phyloP scores from a whole-genome alignment of 2,888 invertebrate species.

The Hemaris fuciformis region DNA sequence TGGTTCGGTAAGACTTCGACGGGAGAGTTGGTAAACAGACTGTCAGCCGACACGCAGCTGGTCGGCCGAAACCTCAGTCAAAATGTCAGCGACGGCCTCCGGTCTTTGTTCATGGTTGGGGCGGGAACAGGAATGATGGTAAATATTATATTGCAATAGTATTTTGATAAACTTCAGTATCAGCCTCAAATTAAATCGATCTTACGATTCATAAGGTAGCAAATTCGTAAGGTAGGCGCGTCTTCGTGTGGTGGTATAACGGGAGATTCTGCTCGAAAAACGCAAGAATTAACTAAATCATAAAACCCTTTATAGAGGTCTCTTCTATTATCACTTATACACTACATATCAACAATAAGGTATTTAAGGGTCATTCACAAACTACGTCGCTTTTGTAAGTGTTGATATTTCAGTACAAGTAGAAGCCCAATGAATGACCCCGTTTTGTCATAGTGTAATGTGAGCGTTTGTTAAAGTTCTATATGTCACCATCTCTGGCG shows the following conservation, averaged over 20 bases:
- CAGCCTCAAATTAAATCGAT: too few relatives aligned
- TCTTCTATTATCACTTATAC: too few relatives aligned
- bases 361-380: not conserved
- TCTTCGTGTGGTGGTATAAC: not conserved
- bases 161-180: too few relatives aligned
- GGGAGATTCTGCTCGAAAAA: too few relatives aligned
- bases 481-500: slow-evolving; percentile 94
- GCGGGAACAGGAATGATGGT: slow-evolving; percentile 98
- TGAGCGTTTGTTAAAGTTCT: slow-evolving; percentile 82
- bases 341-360: not conserved
- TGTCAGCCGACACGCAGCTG: slow-evolving; percentile 94
- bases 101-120: slow-evolving; percentile 92
- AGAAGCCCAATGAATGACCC: too few relatives aligned
- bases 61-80: slow-evolving; percentile 95
- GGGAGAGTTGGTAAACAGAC: slow-evolving; percentile 94
- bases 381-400: not conserved
- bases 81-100: slow-evolving; percentile 96
- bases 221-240: too few relatives aligned
- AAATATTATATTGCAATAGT: slow-evolving; percentile 23
- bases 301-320: too few relatives aligned
- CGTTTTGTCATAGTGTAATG: too few relatives aligned
- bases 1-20: slow-evolving; percentile 96
- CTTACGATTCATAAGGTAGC: too few relatives aligned
- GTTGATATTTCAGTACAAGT: too few relatives aligned
- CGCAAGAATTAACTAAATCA: too few relatives aligned